These are phyloP conservation scores for Drosophila tanythrix DNA, from an alignment of 2,888 invertebrate genomes.

Conservation along the genomic window DNA sequence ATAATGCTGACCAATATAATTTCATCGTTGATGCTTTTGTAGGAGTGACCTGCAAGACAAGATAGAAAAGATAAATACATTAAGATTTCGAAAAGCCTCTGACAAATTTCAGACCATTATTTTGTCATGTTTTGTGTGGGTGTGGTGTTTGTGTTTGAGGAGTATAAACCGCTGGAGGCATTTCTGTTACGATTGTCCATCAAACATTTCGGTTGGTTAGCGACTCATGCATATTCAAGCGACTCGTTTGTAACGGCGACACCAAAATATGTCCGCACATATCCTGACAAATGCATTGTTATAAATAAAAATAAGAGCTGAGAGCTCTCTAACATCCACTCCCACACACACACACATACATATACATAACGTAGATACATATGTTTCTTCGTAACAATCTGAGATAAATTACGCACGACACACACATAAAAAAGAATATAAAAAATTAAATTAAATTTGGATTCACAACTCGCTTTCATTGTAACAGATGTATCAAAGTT, in stretches of 20 bases:
- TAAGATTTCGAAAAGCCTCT: slow-evolving; percentile 26
- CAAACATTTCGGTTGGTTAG: slow-evolving; percentile 39
- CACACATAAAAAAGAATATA: slow-evolving; percentile 41
- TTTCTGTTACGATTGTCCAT: slow-evolving; percentile 37
- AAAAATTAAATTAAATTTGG: slow-evolving; percentile 50
- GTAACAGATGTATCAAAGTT: slow-evolving; percentile 49
- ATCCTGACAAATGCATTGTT: slow-evolving; percentile 60
- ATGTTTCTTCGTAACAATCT: slow-evolving; percentile 13
- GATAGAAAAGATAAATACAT: slow-evolving; percentile 30
- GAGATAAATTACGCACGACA: slow-evolving; percentile 23
- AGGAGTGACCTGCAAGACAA: slow-evolving; percentile 88
- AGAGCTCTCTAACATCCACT: slow-evolving; percentile 10
- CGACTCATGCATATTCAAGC: slow-evolving; percentile 56
- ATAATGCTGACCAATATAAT: slow-evolving; percentile 95
- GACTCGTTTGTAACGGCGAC: slow-evolving; percentile 9
- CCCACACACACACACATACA: slow-evolving; percentile 15
- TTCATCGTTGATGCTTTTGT: slow-evolving; percentile 93
- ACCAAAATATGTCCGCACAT: slow-evolving; percentile 17
- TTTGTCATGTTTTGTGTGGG: not conserved
- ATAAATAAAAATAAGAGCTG: slow-evolving; percentile 49
- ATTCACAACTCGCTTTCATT: slow-evolving; percentile 36
- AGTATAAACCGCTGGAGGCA: slow-evolving; percentile 20
- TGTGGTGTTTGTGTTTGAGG: not conserved
- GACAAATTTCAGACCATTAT: slow-evolving; percentile 46
- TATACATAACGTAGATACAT: not conserved